Evolutionary conservation across 2,113 vertebrate species (phyloP).

Genomic region (Pogona vitticeps): DNA sequence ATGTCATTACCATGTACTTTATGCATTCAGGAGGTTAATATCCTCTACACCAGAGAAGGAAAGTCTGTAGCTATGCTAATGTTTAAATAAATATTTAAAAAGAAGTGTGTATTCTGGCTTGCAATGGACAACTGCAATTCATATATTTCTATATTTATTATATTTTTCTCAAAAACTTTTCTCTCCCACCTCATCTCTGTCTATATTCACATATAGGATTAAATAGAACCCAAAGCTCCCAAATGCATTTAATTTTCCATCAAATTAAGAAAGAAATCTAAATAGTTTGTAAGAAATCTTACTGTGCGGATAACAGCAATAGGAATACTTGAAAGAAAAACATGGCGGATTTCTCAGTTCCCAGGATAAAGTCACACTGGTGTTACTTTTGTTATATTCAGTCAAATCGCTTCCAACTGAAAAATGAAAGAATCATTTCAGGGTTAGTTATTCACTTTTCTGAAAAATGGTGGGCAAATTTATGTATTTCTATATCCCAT

Average conservation of each 20-base stretch:
- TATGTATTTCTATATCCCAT: not conserved
- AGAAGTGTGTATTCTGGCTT: not conserved
- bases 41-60: no score
- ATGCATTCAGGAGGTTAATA: not conserved
- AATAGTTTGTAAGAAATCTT: not conserved
- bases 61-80: no score
- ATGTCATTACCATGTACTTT: not conserved
- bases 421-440: not conserved
- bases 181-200: not conserved
- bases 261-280: not conserved
- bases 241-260: not conserved
- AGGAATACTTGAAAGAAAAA: not conserved
- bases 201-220: not conserved
- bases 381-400: rapidly evolving
- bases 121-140: not conserved
- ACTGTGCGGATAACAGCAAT: not conserved
- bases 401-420: not conserved
- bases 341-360: not conserved
- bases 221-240: not conserved
- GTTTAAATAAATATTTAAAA: not conserved
- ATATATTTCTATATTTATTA: not conserved
- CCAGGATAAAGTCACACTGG: not conserved
- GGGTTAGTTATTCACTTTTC: not conserved
- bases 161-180: not conserved
- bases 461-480: not conserved